Conservation (phyloP, 2,113 vertebrate genomes). For the Collichthys lucidus region DNA sequence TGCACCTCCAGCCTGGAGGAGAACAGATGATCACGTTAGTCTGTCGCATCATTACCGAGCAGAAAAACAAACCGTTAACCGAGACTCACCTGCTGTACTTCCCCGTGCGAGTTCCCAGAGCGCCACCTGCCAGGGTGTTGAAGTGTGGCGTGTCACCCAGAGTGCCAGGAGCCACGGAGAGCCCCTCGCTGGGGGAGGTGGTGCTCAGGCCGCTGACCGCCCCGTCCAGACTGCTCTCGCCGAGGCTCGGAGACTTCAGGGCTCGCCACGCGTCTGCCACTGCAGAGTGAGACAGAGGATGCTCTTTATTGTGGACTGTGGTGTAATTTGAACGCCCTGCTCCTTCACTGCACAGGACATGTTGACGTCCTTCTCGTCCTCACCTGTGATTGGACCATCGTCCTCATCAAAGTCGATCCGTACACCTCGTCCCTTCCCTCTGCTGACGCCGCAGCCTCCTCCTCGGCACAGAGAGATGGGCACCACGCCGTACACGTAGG, state of each 20-base stretch:
- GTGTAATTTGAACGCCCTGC: not conserved
- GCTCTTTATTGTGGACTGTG: not conserved
- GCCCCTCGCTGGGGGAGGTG: constrained; percentile 90
- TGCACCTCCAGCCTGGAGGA: constrained; percentile 92
- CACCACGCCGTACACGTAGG: constrained; percentile 97
- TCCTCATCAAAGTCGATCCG: constrained; percentile 98
- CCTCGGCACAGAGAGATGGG: constrained; percentile 97
- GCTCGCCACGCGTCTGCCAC: constrained; percentile 98
- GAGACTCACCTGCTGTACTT: constrained; percentile 93
- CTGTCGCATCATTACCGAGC: not conserved
- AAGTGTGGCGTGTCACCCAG: constrained; percentile 94
- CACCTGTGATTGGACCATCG: constrained; percentile 97
- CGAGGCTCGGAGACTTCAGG: constrained; percentile 96
- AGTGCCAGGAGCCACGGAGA: constrained; percentile 91
- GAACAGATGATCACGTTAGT: not conserved
- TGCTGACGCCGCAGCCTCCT: constrained; percentile 96
- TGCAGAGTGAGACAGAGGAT: constrained; percentile 46
- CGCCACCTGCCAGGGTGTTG: constrained; percentile 92
- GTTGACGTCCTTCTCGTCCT: not conserved
- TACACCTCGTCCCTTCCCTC: constrained; percentile 95
- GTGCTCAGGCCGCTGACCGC: constrained; percentile 95
- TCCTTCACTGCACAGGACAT: too few species aligned
- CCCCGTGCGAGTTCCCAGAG: constrained; percentile 88
- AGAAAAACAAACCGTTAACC: not conserved
- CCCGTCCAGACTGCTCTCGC: constrained; percentile 97